phyloP scores from a whole-genome alignment of 2,888 invertebrate genomes.

The Eremobia ochroleuca region DNA sequence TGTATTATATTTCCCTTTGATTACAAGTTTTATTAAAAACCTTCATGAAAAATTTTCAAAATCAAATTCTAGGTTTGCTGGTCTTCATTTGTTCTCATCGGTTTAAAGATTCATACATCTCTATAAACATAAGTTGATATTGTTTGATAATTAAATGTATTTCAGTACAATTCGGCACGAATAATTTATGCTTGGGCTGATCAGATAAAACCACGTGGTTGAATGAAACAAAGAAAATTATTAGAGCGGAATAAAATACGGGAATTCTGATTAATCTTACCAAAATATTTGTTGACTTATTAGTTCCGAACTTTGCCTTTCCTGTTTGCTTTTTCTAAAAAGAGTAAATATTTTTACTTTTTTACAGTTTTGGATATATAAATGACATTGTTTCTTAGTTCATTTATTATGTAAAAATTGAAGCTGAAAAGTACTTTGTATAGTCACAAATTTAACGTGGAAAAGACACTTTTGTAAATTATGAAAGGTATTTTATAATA shows the following conservation, averaged over 20 bases:
- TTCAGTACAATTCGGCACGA: neutral
- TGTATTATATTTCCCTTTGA: too few species aligned
- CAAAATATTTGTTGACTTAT: neutral
- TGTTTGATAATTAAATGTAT: conserved; percentile 1
- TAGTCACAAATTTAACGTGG: conserved; percentile 10
- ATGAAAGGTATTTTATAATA: conserved; percentile 1
- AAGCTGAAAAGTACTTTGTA: conserved; percentile 14
- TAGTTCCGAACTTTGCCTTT: neutral
- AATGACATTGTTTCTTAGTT: neutral
- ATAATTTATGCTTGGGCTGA: neutral
- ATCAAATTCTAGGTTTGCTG: too few species aligned
- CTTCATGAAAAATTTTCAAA: too few species aligned
- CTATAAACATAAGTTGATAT: too few species aligned
- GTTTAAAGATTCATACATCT: too few species aligned
- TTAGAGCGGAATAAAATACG: neutral
- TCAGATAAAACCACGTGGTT: neutral
- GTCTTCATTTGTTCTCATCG: too few species aligned
- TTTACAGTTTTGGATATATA: neutral
- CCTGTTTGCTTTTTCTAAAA: neutral
- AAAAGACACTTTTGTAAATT: conserved; percentile 1
- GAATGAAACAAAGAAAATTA: conserved; percentile 2
- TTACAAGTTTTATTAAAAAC: too few species aligned
- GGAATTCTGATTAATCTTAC: neutral
- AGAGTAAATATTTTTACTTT: neutral
- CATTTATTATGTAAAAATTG: neutral